Percentiles rank a stretch among this genome's conserved stretches.
phyloP scores from a whole-genome alignment of 1,140 invertebrate species.

The Muscidifurax raptorellus region DNA sequence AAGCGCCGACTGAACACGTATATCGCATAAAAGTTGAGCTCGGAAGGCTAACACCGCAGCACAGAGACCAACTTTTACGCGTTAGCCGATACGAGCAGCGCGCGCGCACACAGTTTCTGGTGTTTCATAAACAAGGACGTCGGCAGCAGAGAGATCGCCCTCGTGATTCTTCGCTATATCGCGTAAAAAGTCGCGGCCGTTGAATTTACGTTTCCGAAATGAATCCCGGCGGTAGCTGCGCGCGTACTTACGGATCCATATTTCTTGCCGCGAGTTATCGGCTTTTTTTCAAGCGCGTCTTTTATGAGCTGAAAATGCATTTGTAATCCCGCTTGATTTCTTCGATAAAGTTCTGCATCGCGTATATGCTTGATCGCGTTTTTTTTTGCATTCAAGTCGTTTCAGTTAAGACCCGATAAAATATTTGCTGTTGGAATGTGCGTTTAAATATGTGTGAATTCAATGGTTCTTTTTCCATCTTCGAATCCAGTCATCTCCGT shows the following conservation, averaged over 20 bases:
- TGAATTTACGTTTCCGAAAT: slow-evolving; percentile 8
- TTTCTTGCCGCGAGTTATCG: not conserved
- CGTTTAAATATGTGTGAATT: no score
- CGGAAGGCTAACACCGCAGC: not conserved
- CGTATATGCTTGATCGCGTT: no score
- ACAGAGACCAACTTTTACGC: not conserved
- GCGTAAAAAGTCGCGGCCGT: slow-evolving; percentile 2
- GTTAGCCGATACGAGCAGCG: not conserved
- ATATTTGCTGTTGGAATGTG: not conserved
- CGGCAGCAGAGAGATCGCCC: not conserved
- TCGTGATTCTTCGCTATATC: slow-evolving; percentile 7
- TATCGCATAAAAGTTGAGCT: slow-evolving; percentile 19
- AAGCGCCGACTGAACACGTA: not conserved
- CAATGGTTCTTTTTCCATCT: no score
- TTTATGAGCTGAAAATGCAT: slow-evolving; percentile 12
- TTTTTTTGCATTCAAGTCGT: not conserved
- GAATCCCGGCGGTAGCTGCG: not conserved
- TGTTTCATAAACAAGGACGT: slow-evolving; percentile 14
- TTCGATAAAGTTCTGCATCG: not conserved
- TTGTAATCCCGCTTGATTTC: slow-evolving; percentile 9
- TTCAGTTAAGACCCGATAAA: not conserved
- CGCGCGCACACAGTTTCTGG: not conserved
- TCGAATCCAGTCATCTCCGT: no score
- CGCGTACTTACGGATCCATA: not conserved
- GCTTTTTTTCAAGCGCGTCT: not conserved